Evolutionary conservation across 2,888 invertebrate species (phyloP).

Genomic region (Nasonia oneida): DNA sequence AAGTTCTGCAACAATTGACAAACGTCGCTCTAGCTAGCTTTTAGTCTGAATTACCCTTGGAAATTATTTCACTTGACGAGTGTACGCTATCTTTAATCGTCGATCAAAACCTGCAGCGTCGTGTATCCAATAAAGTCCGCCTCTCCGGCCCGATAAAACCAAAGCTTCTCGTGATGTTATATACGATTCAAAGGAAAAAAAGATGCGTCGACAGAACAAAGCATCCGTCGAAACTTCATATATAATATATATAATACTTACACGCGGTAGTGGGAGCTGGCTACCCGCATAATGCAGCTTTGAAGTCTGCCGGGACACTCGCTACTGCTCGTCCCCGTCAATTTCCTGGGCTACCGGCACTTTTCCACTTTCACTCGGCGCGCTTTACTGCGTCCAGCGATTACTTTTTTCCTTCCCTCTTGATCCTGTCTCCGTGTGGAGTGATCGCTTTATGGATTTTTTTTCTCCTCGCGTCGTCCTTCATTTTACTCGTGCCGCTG

Average conservation of each 20-base stretch:
- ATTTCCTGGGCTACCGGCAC: constrained; percentile 46
- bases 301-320: constrained; percentile 49
- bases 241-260: constrained; percentile 17
- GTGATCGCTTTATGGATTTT: constrained; percentile 20
- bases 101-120: not conserved
- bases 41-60: not conserved
- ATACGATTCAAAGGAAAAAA: constrained; percentile 34
- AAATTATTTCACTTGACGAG: not conserved
- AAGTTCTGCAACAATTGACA: constrained; percentile 9
- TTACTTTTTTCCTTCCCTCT: constrained; percentile 44
- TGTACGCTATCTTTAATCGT: not conserved
- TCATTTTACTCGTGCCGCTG: constrained; percentile 18
- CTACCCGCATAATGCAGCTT: constrained; percentile 61
- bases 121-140: not conserved
- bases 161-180: not conserved
- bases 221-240: constrained; percentile 27
- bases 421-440: not conserved
- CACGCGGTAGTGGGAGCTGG: not conserved
- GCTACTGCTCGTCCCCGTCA: constrained; percentile 24
- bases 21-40: not conserved
- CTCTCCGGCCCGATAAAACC: not conserved
- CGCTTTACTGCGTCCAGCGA: constrained; percentile 42
- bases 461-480: not conserved
- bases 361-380: constrained; percentile 59
- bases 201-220: constrained; percentile 19